These are phyloP conservation scores for Catocala fraxini DNA, from an alignment of 2,888 invertebrate genomes.

Conservation along the genomic window DNA sequence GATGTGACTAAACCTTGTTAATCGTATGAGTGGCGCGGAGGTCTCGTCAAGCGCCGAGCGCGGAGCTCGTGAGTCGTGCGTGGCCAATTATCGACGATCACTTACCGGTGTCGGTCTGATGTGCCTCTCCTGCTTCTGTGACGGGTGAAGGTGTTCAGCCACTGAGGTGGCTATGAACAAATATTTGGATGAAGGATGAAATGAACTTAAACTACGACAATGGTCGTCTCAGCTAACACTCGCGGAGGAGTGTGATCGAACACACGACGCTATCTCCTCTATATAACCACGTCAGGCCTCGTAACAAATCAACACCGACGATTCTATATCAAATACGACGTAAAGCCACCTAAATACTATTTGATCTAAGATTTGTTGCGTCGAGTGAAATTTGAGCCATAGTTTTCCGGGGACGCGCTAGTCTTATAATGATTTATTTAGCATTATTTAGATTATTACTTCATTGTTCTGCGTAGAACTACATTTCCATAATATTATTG, in stretches of 20 bases:
- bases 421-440: not conserved
- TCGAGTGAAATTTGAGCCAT: constrained; percentile 42
- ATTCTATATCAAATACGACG: constrained; percentile 81
- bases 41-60: not conserved
- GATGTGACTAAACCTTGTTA: constrained; percentile 48
- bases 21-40: constrained; percentile 41
- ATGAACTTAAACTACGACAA: constrained; percentile 74
- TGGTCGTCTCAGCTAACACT: constrained; percentile 72
- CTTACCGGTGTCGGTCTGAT: constrained; percentile 73
- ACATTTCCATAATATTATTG: too few species aligned
- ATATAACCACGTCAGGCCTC: constrained; percentile 71
- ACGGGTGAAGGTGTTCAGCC: constrained; percentile 73
- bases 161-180: constrained; percentile 83
- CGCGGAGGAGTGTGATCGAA: constrained; percentile 75
- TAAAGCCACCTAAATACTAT: constrained; percentile 77
- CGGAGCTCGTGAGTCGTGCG: constrained; percentile 47
- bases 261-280: constrained; percentile 55
- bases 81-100: constrained; percentile 60
- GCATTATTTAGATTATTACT: not conserved
- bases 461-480: too few species aligned
- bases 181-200: constrained; percentile 60
- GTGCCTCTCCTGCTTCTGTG: constrained; percentile 63
- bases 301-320: constrained; percentile 67
- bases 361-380: constrained; percentile 74
- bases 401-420: constrained; percentile 35